Conservation (phyloP, 2,888 invertebrate species). For the Macrosoma leucophasiata region DNA sequence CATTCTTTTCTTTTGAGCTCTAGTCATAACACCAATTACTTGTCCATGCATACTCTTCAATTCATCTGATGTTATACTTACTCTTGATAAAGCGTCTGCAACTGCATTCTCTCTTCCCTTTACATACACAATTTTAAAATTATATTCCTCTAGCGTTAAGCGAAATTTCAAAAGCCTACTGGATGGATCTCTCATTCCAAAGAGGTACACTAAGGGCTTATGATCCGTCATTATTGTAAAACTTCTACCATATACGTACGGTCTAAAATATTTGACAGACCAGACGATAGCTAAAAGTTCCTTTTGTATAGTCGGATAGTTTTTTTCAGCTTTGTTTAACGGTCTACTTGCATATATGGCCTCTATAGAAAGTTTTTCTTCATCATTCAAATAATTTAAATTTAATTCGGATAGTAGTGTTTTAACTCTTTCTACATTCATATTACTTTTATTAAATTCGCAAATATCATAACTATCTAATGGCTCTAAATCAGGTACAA, state of each 20-base stretch:
- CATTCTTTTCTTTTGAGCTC: constrained; percentile 7
- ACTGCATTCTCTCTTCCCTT: constrained; percentile 18
- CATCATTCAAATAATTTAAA: constrained; percentile 2
- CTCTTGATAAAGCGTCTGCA: constrained; percentile 21
- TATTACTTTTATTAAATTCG: background rate
- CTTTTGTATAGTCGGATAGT: no score
- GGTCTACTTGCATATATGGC: constrained; percentile 5
- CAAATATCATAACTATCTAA: constrained; percentile 1
- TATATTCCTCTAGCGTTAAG: constrained; percentile 16
- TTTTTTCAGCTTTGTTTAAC: constrained; percentile 16
- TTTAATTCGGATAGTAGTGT: constrained; percentile 1
- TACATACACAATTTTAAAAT: constrained; percentile 21
- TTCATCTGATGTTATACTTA: constrained; percentile 18
- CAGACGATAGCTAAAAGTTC: constrained; percentile 19
- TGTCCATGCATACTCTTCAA: constrained; percentile 11
- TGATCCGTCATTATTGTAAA: constrained; percentile 19
- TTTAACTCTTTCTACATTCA: background rate
- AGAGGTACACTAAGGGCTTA: constrained; percentile 4
- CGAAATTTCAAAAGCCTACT: constrained; percentile 14
- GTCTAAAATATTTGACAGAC: constrained; percentile 16
- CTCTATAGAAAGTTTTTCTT: no score
- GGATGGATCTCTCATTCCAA: constrained; percentile 5
- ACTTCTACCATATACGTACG: constrained; percentile 19
- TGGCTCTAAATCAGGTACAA: background rate
- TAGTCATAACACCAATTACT: background rate